phyloP scores from a whole-genome alignment of 2,113 vertebrate species.

The Nothoprocta perdicaria region DNA sequence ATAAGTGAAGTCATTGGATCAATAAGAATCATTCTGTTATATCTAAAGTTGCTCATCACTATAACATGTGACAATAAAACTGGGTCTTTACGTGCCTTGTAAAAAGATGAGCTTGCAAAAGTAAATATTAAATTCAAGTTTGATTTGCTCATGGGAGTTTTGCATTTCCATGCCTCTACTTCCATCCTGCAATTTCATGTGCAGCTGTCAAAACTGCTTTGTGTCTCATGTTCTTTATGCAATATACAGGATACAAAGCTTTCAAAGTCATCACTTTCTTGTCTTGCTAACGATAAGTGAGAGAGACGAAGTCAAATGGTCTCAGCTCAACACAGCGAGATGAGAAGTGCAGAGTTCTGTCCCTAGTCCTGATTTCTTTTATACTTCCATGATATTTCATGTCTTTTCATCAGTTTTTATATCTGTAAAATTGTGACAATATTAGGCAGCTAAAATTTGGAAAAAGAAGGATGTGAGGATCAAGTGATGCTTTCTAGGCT shows the following conservation, averaged over 20 bases:
- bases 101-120: not conserved
- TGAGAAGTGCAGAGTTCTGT: not conserved
- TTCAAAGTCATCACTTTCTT: slow-evolving; percentile 32
- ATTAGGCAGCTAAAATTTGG: not conserved
- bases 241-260: slow-evolving; percentile 24
- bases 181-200: not conserved
- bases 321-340: not conserved
- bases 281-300: not conserved
- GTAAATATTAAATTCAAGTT: not conserved
- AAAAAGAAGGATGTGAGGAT: not conserved
- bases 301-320: not conserved
- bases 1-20: not conserved
- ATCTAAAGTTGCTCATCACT: not conserved
- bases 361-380: not conserved
- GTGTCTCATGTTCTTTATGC: not conserved
- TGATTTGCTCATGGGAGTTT: not conserved
- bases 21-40: not conserved
- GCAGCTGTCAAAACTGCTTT: slow-evolving; percentile 31
- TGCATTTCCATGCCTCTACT: not conserved
- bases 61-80: not conserved
- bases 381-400: not conserved
- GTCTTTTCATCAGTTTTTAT: not conserved
- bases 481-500: not conserved
- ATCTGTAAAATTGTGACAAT: not conserved
- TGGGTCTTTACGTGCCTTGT: not conserved